These are phyloP conservation scores for Drosophila peninsularis DNA, from an alignment of 2,888 invertebrate genomes.

Conservation along the genomic window DNA sequence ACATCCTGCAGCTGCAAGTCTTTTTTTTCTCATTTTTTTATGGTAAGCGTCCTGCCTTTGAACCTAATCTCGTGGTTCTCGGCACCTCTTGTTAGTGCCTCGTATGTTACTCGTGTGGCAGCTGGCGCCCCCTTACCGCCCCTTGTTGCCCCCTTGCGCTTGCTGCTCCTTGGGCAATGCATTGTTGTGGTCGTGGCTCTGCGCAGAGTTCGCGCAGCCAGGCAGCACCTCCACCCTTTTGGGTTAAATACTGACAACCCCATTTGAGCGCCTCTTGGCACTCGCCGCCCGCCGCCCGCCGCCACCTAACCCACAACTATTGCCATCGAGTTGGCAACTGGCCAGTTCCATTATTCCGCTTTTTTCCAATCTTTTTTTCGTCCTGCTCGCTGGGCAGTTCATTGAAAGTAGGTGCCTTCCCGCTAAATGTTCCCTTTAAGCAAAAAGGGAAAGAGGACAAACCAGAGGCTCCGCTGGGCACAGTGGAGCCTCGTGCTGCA, in stretches of 20 bases:
- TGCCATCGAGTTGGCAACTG: conserved; percentile 62
- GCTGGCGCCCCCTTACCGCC: background rate
- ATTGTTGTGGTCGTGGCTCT: conserved; percentile 63
- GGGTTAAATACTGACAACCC: conserved; percentile 84
- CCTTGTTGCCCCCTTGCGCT: background rate
- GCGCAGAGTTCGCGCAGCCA: conserved; percentile 82
- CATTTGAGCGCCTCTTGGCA: conserved; percentile 83
- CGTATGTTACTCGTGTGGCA: conserved; percentile 62
- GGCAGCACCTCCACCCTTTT: conserved; percentile 83
- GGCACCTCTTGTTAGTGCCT: conserved; percentile 78
- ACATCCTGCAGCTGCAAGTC: conserved; percentile 34
- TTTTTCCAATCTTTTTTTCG: conserved; percentile 22
- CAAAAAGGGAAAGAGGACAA: background rate
- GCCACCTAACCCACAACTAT: conserved; percentile 70
- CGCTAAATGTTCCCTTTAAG: conserved; percentile 42
- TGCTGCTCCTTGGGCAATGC: conserved; percentile 15
- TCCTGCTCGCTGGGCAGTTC: conserved; percentile 56
- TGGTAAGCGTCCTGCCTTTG: conserved; percentile 63
- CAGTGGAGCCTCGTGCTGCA: conserved; percentile 3
- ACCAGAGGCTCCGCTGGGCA: conserved; percentile 11
- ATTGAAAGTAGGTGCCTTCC: conserved; percentile 69
- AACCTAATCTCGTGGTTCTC: conserved; percentile 82
- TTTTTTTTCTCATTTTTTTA: conserved; percentile 21
- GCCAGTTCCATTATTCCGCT: conserved; percentile 49
- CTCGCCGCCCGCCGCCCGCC: conserved; percentile 51